Percentiles rank a stretch among this genome's conserved stretches.
Conservation (phyloP, 2,888 invertebrate genomes). For the Cephus pulcher region DNA sequence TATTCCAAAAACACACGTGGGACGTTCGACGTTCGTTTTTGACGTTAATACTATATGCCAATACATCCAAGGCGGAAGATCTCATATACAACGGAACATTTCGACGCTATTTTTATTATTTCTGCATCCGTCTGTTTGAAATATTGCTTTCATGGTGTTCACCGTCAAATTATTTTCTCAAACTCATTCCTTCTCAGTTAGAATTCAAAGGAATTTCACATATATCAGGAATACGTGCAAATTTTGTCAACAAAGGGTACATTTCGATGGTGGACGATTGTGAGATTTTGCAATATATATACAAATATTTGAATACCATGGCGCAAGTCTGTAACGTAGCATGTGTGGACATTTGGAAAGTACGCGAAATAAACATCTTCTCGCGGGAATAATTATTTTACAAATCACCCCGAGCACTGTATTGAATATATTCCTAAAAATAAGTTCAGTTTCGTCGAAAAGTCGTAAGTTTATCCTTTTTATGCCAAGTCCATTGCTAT, state of each 20-base stretch:
- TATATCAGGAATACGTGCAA: neutral
- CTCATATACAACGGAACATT: neutral
- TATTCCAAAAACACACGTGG: neutral
- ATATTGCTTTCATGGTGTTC: neutral
- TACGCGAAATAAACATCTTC: neutral
- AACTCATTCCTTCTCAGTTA: neutral
- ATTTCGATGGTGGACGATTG: neutral
- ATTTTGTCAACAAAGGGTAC: neutral
- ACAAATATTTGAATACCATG: too few relatives aligned
- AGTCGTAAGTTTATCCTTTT: neutral
- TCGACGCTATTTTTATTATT: neutral
- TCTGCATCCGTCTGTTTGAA: neutral
- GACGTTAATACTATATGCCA: neutral
- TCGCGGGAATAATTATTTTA: neutral
- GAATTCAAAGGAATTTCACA: neutral
- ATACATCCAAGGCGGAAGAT: neutral
- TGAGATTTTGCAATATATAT: neutral
- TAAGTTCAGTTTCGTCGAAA: neutral
- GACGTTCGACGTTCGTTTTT: neutral
- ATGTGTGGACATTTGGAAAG: neutral
- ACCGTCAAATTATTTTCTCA: neutral
- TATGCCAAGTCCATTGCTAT: neutral
- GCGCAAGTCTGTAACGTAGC: neutral
- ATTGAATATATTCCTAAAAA: conserved; percentile 17
- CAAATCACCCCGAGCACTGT: neutral